These are phyloP conservation scores for Campoplex capitator DNA, from an alignment of 2,888 invertebrate genomes.

Conservation along the genomic window DNA sequence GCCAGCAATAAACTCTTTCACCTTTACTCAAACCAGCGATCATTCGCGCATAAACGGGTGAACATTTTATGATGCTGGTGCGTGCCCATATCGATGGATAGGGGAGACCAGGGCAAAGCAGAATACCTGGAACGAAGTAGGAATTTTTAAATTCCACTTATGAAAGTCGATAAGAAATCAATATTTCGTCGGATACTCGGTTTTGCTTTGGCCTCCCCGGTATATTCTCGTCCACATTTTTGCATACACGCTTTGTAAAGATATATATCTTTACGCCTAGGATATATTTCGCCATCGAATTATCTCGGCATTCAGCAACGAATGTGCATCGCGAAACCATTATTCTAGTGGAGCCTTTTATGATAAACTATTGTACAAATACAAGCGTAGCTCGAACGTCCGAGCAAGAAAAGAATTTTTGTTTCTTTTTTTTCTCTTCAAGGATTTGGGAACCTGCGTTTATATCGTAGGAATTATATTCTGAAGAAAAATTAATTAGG, in stretches of 20 bases:
- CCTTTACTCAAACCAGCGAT: constrained; percentile 4
- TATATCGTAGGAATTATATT: constrained; percentile 8
- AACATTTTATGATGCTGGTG: constrained; percentile 1
- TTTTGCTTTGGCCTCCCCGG: not conserved
- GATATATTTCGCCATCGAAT: constrained; percentile 46
- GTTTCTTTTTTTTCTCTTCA: constrained; percentile 16
- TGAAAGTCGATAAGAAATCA: not conserved
- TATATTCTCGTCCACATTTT: not conserved
- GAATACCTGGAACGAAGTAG: too few species aligned
- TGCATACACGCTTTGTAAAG: not conserved
- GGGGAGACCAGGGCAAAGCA: not conserved
- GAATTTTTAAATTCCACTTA: not conserved
- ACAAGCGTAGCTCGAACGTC: constrained; percentile 12
- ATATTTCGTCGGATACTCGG: not conserved
- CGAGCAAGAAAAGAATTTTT: not conserved
- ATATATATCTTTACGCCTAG: not conserved
- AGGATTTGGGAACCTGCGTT: not conserved
- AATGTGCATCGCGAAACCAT: not conserved
- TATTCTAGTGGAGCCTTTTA: constrained; percentile 23
- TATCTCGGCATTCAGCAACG: constrained; percentile 17
- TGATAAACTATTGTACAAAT: constrained; percentile 39
- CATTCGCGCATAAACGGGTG: not conserved
- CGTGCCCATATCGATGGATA: not conserved
- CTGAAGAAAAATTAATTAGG: not conserved
- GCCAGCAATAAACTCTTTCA: not conserved